Conservation (phyloP, 2,888 invertebrate species). For the Drosophila hamatofila region DNA sequence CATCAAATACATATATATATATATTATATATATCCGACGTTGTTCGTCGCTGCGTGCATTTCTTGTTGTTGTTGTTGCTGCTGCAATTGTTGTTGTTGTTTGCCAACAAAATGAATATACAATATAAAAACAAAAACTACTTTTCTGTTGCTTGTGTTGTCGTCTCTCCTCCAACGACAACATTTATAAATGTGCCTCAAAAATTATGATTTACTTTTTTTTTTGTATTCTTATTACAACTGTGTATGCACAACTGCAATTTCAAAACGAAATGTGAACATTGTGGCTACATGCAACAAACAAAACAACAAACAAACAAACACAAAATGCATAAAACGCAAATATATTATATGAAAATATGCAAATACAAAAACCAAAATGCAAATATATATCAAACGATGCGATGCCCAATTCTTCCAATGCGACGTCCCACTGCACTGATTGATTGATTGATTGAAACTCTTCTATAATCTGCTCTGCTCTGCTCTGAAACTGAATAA, state of each 20-base stretch:
- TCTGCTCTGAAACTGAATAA: conserved; percentile 74
- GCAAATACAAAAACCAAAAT: conserved; percentile 17
- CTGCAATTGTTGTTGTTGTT: conserved; percentile 30
- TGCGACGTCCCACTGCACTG: conserved; percentile 68
- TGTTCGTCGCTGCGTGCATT: conserved; percentile 63
- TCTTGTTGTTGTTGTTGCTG: conserved; percentile 49
- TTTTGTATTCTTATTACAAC: conserved; percentile 46
- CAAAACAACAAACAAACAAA: conserved; percentile 40
- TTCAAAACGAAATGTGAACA: conserved; percentile 18
- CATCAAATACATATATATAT: conserved; percentile 35
- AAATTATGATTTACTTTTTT: conserved; percentile 59
- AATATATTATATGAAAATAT: conserved; percentile 40
- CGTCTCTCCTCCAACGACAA: conserved; percentile 33
- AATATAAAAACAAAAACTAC: neutral
- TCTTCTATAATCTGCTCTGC: conserved; percentile 78
- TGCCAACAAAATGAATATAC: conserved; percentile 32
- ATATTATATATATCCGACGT: conserved; percentile 43
- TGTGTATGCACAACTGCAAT: conserved; percentile 26
- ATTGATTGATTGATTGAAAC: conserved; percentile 67
- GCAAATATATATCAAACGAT: conserved; percentile 47
- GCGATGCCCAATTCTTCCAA: conserved; percentile 68
- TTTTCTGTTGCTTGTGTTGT: conserved; percentile 52
- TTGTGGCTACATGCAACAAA: conserved; percentile 56
- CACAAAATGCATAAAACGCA: conserved; percentile 57
- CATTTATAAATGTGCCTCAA: conserved; percentile 38